Evolutionary conservation across 2,888 invertebrate genomes (phyloP).

Genomic region (Oligia latruncula): DNA sequence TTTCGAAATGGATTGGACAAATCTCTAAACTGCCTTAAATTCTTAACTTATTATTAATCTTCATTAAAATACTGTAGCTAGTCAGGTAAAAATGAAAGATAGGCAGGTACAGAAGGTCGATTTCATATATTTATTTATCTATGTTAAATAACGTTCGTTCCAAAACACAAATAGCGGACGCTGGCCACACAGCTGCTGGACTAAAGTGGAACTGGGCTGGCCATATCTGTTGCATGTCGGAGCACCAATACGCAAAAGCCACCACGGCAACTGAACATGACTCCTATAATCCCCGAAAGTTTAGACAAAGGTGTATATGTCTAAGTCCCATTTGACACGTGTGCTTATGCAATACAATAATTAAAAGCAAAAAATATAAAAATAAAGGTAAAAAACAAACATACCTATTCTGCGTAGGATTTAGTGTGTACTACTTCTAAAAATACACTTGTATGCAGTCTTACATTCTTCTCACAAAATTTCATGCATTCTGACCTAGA

Average conservation of each 20-base stretch:
- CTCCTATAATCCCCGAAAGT: too few relatives aligned
- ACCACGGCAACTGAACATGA: too few relatives aligned
- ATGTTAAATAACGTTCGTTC: neutral
- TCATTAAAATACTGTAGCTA: constrained; percentile 54
- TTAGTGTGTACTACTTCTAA: neutral
- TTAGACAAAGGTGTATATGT: too few relatives aligned
- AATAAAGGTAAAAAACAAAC: too few relatives aligned
- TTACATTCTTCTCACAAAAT: neutral
- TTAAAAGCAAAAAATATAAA: too few relatives aligned
- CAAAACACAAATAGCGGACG: neutral
- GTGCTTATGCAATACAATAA: too few relatives aligned
- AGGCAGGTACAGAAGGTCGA: constrained; percentile 14
- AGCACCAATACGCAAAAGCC: too few relatives aligned
- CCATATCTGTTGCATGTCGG: too few relatives aligned
- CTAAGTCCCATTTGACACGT: too few relatives aligned
- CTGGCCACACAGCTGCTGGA: too few relatives aligned
- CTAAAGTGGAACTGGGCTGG: too few relatives aligned
- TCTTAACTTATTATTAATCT: constrained; percentile 61
- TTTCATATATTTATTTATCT: neutral
- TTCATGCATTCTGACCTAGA: neutral
- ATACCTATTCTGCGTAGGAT: too few relatives aligned
- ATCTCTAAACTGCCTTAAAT: constrained; percentile 54
- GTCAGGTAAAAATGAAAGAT: neutral
- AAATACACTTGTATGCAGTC: neutral
- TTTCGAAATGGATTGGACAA: constrained; percentile 50